A percentile compares a stretch with the other conserved stretches of the same genome.
phyloP scores from a whole-genome alignment of 2,888 invertebrate genomes.

The Vanessa cardui region DNA sequence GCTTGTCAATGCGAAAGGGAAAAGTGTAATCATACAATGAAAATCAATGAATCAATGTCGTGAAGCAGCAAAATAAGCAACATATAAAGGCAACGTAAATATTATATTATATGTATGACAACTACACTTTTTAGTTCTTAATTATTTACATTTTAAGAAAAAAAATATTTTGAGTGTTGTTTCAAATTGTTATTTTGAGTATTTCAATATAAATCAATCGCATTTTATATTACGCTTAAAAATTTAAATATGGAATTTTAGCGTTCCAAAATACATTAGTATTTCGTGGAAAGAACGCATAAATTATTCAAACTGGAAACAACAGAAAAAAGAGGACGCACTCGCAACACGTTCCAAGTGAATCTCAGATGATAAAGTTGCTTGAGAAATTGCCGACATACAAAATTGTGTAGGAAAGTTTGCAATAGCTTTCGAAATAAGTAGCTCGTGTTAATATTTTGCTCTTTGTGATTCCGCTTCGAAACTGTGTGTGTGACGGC shows the following conservation, averaged over 20 bases:
- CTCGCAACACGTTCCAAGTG: constrained; percentile 42
- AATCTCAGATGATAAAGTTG: constrained; percentile 59
- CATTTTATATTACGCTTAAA: no score
- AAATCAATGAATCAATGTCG: background rate
- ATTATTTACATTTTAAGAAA: no score
- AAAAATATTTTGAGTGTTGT: no score
- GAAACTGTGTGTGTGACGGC: constrained; percentile 57
- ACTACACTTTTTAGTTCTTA: no score
- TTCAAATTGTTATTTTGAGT: no score
- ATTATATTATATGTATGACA: no score
- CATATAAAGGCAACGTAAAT: no score
- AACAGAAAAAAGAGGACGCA: constrained; percentile 40
- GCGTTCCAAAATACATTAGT: constrained; percentile 26
- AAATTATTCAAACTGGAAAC: constrained; percentile 40
- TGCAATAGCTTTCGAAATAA: constrained; percentile 73
- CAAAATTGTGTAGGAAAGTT: constrained; percentile 69
- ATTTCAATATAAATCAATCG: no score
- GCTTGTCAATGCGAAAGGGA: constrained; percentile 16
- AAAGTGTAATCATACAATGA: constrained; percentile 14
- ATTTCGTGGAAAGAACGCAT: constrained; percentile 36
- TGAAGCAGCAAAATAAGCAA: no score
- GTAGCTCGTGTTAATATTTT: constrained; percentile 74
- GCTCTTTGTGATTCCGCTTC: constrained; percentile 71
- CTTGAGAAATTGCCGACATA: constrained; percentile 57
- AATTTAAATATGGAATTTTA: constrained; percentile 13